Evolutionary conservation across 1,140 invertebrate species (phyloP).

Genomic region (Vollenhovia emeryi): DNA sequence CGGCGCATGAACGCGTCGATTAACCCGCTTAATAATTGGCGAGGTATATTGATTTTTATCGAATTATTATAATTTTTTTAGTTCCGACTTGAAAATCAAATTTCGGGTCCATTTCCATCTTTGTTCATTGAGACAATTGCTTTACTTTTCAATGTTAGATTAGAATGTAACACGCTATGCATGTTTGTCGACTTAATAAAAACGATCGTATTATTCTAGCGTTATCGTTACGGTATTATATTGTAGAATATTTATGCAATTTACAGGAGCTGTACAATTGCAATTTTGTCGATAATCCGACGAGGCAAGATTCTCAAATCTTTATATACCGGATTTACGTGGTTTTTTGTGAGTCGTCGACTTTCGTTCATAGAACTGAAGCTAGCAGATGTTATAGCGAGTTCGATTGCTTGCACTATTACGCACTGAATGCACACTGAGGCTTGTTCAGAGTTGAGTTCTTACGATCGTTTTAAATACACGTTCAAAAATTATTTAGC

Average conservation of each 20-base stretch:
- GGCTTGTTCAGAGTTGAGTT: no score
- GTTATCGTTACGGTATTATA: not conserved
- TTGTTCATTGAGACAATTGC: not conserved
- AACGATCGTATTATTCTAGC: not conserved
- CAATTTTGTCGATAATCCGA: conserved; percentile 81
- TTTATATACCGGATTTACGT: conserved; percentile 82
- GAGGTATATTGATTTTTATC: conserved; percentile 25
- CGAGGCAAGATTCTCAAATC: conserved; percentile 84
- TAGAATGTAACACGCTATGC: not conserved
- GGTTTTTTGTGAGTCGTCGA: no score
- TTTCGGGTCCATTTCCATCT: not conserved
- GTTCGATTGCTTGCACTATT: no score
- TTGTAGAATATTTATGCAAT: conserved; percentile 21
- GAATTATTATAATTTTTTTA: not conserved
- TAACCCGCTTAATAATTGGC: not conserved
- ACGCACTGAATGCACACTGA: no score
- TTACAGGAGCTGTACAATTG: conserved; percentile 68
- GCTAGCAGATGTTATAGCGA: conserved; percentile 83
- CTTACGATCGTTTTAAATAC: no score
- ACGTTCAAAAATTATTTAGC: no score
- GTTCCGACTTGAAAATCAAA: not conserved
- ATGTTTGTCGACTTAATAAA: not conserved
- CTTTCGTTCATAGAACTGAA: conserved; percentile 81
- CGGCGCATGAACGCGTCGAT: conserved; percentile 8
- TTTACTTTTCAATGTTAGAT: not conserved